These are phyloP conservation scores for Crossocerus cetratus DNA, from an alignment of 2,888 invertebrate species.

Conservation along the genomic window DNA sequence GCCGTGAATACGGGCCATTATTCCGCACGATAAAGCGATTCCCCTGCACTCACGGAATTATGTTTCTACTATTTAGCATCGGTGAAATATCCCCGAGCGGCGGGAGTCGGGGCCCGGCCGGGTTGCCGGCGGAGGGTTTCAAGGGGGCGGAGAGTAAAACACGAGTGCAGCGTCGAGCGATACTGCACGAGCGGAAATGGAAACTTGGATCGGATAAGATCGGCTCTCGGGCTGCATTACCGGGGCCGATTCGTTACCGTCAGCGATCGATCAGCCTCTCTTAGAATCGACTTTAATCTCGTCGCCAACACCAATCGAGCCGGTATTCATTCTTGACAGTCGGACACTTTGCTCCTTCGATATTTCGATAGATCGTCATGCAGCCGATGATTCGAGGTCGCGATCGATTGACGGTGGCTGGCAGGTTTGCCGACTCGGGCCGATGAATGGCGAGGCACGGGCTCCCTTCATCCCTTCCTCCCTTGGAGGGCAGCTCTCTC, in stretches of 20 bases:
- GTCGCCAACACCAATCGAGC: slow-evolving; percentile 9
- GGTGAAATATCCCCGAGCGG: slow-evolving; percentile 34
- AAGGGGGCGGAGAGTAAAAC: slow-evolving; percentile 26
- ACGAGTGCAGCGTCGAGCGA: slow-evolving; percentile 25
- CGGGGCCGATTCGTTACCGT: slow-evolving; percentile 63
- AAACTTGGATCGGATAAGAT: slow-evolving; percentile 59
- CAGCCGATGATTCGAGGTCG: neutral
- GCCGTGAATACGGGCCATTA: slow-evolving; percentile 72
- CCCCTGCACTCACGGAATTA: slow-evolving; percentile 68
- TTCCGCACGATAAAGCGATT: slow-evolving; percentile 75
- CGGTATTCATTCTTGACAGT: slow-evolving; percentile 21
- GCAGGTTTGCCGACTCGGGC: slow-evolving; percentile 3
- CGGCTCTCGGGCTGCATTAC: slow-evolving; percentile 50
- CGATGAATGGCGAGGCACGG: slow-evolving; percentile 13
- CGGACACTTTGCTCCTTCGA: neutral
- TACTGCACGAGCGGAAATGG: slow-evolving; percentile 52
- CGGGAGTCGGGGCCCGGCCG: too few relatives aligned
- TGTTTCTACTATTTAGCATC: slow-evolving; percentile 73
- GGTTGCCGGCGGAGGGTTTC: too few relatives aligned
- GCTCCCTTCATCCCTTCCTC: slow-evolving; percentile 31
- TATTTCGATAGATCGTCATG: neutral
- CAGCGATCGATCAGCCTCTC: slow-evolving; percentile 61
- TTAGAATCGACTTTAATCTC: slow-evolving; percentile 49
- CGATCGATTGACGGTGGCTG: neutral
- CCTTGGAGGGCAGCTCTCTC: slow-evolving; percentile 14